Conservation (phyloP, 2,888 invertebrate genomes). For the Tribolium freemani region DNA sequence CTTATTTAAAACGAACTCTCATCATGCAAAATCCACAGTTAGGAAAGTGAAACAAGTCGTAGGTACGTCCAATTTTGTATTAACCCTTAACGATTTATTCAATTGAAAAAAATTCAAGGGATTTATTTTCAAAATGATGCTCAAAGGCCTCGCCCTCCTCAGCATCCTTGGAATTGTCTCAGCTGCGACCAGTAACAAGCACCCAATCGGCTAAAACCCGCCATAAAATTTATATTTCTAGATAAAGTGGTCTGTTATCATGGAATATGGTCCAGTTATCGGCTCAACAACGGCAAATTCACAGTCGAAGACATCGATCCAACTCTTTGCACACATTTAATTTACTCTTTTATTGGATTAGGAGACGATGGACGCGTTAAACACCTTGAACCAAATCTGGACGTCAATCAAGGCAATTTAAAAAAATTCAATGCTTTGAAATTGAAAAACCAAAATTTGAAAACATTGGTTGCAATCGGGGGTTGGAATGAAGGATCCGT, state of each 20-base stretch:
- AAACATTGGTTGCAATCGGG: slow-evolving; percentile 76
- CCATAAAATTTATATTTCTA: slow-evolving; percentile 59
- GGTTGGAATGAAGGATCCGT: slow-evolving; percentile 76
- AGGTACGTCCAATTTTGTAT: background rate
- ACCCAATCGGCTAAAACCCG: background rate
- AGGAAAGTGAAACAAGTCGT: background rate
- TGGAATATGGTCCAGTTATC: slow-evolving; percentile 83
- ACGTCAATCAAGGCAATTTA: slow-evolving; percentile 73
- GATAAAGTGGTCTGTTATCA: slow-evolving; percentile 81
- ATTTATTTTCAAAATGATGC: slow-evolving; percentile 25
- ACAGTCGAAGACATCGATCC: slow-evolving; percentile 77
- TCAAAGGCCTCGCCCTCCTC: background rate
- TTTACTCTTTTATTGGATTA: slow-evolving; percentile 82
- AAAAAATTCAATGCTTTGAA: slow-evolving; percentile 72
- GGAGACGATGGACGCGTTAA: slow-evolving; percentile 69
- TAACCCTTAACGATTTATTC: too few species aligned
- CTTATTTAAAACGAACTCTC: background rate
- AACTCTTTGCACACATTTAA: slow-evolving; percentile 79
- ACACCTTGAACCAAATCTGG: slow-evolving; percentile 69
- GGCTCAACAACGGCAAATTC: slow-evolving; percentile 76
- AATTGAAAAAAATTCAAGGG: background rate
- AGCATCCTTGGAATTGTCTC: slow-evolving; percentile 23
- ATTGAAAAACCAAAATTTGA: slow-evolving; percentile 69
- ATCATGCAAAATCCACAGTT: background rate
- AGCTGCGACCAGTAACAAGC: slow-evolving; percentile 41